A percentile compares a stretch with the other conserved stretches of the same genome.
phyloP scores from a whole-genome alignment of 2,888 invertebrate genomes.

The Agrotis exclamationis region DNA sequence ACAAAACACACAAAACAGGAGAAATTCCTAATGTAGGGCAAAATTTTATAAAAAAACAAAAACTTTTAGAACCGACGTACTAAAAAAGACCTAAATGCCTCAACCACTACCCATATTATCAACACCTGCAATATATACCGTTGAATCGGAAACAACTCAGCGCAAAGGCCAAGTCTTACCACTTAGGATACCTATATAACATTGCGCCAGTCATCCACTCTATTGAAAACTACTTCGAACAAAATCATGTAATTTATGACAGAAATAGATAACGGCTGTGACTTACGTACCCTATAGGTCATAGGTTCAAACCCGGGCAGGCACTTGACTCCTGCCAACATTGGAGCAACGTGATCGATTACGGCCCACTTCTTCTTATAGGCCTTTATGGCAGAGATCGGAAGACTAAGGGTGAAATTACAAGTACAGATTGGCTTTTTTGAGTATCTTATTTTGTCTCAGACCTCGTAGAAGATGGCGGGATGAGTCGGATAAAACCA shows the following conservation, averaged over 20 bases:
- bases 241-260: not conserved
- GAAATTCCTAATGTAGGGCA: too few species aligned
- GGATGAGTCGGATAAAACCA: too few species aligned
- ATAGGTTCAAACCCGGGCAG: not conserved
- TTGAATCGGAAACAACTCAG: not conserved
- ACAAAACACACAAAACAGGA: too few species aligned
- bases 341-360: not conserved
- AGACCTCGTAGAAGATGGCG: too few species aligned
- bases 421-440: too few species aligned
- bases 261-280: not conserved
- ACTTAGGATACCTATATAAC: not conserved
- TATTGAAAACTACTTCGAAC: not conserved
- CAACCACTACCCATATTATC: not conserved
- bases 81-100: not conserved
- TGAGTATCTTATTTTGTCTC: too few species aligned
- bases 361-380: not conserved
- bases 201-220: slow-evolving; percentile 1
- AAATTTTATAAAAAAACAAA: too few species aligned
- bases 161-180: not conserved
- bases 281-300: not conserved
- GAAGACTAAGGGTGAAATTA: too few species aligned
- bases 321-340: not conserved
- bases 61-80: too few species aligned
- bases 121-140: not conserved
- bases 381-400: too few species aligned